Base-by-base conservation (phyloP, 2,888 invertebrate species). In the Athripsodes cinereus region DNA sequence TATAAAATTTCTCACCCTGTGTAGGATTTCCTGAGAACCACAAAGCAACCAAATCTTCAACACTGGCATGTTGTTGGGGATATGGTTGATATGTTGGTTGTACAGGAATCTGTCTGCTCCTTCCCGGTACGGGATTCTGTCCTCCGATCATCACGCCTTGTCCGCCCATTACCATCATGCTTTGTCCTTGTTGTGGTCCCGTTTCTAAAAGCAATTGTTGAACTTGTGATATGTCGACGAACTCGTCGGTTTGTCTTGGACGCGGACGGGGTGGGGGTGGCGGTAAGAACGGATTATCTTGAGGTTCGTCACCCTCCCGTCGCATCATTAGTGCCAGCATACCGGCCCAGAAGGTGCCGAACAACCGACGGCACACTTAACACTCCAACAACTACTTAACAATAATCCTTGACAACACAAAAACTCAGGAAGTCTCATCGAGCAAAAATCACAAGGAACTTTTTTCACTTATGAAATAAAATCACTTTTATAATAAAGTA, bases 181-280 rank as follows among this genome's bases (percentile, higher is more conserved):
- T 40, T 66, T 57, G 74, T 71, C 58, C 16, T 60, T 22, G 34
- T 49, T 64, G 57, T 52, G 66, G 62, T 26, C 68, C 61, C 60
- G 71, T 70, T 65, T 83, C 83, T 71, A 88, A 78, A 66, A 88
- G 78, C 67, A 88, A 74, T 71, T 88, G 84, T 69, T 88, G 88
- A 72, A 90, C 90, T 72, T 90, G 90, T 58, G 90, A 82, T 68
- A 90, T 90, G 75, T 90, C 90, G 72, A 90, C 89, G 75, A 88
- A 90, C 76, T 90, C 90, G 75, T 87, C 86, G 55, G 63, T 59
- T 55, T 57, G 60, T 48, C 72, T 68, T 74, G 76, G 72, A 70
- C 60, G 59, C 58, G 58, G 60, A 73, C 62, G 52, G 53, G 59
- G 58, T 21, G 58, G 60, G 35, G 74, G 73, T 73, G 69, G 75